phyloP scores from a whole-genome alignment of 2,888 invertebrate species.

The Melitaea athalia region DNA sequence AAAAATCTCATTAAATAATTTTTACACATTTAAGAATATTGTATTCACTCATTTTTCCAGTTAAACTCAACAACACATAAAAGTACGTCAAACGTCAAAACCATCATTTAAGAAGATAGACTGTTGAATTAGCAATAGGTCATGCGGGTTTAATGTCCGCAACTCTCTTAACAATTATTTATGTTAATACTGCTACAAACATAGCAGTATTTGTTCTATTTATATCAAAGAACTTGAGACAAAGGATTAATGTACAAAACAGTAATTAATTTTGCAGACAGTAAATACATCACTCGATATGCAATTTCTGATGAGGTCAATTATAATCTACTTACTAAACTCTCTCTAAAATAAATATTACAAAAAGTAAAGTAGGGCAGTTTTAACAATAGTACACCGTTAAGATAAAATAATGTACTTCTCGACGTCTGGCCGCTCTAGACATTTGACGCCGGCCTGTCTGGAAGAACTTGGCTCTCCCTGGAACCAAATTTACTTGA shows the following conservation, averaged over 20 bases:
- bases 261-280: background rate
- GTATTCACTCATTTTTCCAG: too few relatives aligned
- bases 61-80: too few relatives aligned
- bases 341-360: background rate
- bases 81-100: background rate
- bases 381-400: background rate
- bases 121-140: background rate
- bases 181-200: too few relatives aligned
- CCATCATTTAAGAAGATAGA: background rate
- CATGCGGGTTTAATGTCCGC: slow-evolving; percentile 12
- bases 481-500: slow-evolving; percentile 19
- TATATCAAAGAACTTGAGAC: background rate
- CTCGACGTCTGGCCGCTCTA: slow-evolving; percentile 21
- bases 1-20: too few relatives aligned
- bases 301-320: background rate
- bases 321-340: background rate
- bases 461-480: slow-evolving; percentile 32
- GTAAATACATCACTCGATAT: background rate
- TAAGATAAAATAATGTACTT: slow-evolving; percentile 13
- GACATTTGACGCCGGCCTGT: slow-evolving; percentile 31
- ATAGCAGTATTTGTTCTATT: slow-evolving; percentile 5
- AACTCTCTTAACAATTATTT: background rate
- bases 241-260: background rate
- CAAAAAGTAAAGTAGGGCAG: background rate
- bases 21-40: too few relatives aligned